Evolutionary conservation across 2,113 vertebrate species (phyloP).

Genomic region (Stomatorhinus ivindoensis): DNA sequence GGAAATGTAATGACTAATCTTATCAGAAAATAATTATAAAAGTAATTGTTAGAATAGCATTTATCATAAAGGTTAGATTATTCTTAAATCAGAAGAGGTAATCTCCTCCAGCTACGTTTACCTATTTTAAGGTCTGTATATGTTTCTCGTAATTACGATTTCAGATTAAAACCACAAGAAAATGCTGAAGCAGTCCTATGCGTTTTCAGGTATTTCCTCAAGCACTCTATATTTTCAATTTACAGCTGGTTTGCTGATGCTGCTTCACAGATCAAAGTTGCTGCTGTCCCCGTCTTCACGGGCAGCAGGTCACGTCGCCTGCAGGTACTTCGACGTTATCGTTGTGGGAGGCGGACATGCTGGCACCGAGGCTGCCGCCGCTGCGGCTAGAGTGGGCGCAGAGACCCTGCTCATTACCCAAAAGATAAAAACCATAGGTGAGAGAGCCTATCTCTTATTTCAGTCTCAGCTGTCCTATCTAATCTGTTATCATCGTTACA

Average conservation of each 20-base stretch:
- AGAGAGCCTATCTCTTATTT: slow-evolving; percentile 25
- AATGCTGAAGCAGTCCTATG: not conserved
- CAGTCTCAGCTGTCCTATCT: not conserved
- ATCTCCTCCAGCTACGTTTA: not conserved
- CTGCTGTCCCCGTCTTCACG: slow-evolving; percentile 25
- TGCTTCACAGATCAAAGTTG: slow-evolving; percentile 26
- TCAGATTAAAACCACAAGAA: not conserved
- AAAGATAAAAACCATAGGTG: slow-evolving; percentile 75
- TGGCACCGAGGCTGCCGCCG: slow-evolving; percentile 78
- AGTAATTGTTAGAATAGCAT: not conserved
- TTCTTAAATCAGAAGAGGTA: not conserved
- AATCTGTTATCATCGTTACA: not conserved
- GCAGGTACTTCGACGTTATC: slow-evolving; percentile 69
- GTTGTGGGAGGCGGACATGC: slow-evolving; percentile 89
- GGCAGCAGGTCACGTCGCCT: slow-evolving; percentile 28
- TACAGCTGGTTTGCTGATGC: slow-evolving; percentile 34
- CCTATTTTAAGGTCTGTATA: not conserved
- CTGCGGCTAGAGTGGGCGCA: slow-evolving; percentile 74
- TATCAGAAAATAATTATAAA: not conserved
- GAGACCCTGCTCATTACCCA: slow-evolving; percentile 81
- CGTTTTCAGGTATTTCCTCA: not conserved
- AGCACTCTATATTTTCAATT: not conserved
- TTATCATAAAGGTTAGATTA: not conserved
- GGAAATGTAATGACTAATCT: not conserved
- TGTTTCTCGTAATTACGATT: not conserved